Base-by-base conservation (phyloP, 1,140 invertebrate species). In the Zaprionus africanus region DNA sequence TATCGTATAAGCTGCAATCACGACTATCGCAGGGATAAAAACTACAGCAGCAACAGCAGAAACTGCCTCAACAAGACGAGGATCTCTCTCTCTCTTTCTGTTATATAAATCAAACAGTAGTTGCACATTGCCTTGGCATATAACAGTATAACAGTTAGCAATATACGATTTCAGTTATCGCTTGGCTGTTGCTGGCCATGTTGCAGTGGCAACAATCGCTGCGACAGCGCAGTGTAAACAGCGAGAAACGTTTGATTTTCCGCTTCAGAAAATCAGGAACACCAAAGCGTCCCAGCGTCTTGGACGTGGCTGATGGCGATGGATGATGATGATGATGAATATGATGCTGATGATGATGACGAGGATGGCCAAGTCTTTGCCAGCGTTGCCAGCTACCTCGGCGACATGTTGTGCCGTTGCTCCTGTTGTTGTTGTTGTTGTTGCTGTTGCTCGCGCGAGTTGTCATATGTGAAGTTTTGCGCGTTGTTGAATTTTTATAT, bases 381-480 rank as follows among this genome's bases (percentile, higher is more conserved):
- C 34, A 56, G 64, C 58, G 59, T 75, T 75, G 67, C 31, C 51
- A 43, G n/a, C 66, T 69, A 60, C 58, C 58, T 69, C 72, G 31
- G 66, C 57, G 66, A 69, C 66, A 75, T 64, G 26, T 31, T 22
- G 28, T 36, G 58, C 34, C 38, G 11, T 28, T 41, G 49, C 43
- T 66, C 38, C 43, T 70, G 53, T 54, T 70, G 46, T 62, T 69
- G 34, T 69, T 41, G 49, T 56, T 66, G 53, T 54, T 70, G 53
- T 54, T 70, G 46, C 56, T 69, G 34, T 69, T 70, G 67, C 43
- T 22, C 56, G 58, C 22, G 66, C 53, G 62, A 64, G 83, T 78
- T 87, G 84, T 87, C 84, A 88, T 88, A 88, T 88, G 85, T 88
- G 84, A 84, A 87, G 84, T 90, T 88, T 79, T 78, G 80, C 74